Percentiles rank a stretch among this genome's conserved stretches.
Conservation (phyloP, 1,140 invertebrate genomes). For the Odontomachus brunneus region DNA sequence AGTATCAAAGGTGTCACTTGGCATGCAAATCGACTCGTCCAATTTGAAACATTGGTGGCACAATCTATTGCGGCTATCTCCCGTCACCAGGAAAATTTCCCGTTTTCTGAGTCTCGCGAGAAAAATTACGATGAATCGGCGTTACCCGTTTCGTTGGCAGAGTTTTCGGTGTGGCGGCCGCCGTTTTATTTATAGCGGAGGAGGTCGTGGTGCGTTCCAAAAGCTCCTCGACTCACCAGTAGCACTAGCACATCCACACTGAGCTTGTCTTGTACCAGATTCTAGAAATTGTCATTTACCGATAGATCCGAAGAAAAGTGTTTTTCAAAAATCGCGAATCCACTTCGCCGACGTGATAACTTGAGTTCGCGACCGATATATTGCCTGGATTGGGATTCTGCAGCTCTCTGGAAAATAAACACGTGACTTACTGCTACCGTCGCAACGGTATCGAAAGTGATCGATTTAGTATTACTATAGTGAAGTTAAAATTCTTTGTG, state of each 20-base stretch:
- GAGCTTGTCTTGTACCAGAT: constrained; percentile 60
- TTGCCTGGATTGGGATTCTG: not conserved
- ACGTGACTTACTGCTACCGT: constrained; percentile 38
- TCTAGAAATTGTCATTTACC: constrained; percentile 37
- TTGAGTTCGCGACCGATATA: not conserved
- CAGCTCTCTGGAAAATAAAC: constrained; percentile 1
- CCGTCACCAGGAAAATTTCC: constrained; percentile 20
- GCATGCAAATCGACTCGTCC: too few relatives aligned
- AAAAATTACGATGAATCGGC: constrained; percentile 77
- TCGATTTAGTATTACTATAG: constrained; percentile 34
- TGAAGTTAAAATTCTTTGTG: constrained; percentile 22
- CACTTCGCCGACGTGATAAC: not conserved
- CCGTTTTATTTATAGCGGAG: constrained; percentile 84
- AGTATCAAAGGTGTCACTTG: constrained; percentile 3
- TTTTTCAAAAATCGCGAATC: constrained; percentile 1
- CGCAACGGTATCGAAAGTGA: constrained; percentile 31
- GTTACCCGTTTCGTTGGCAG: constrained; percentile 77
- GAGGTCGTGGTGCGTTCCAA: constrained; percentile 83
- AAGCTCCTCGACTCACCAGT: constrained; percentile 76
- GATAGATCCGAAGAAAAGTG: not conserved
- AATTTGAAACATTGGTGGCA: not conserved
- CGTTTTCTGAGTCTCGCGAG: constrained; percentile 41
- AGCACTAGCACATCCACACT: constrained; percentile 62
- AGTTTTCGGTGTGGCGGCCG: constrained; percentile 77
- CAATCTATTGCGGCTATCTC: constrained; percentile 13